phyloP scores from a whole-genome alignment of 2,888 invertebrate genomes.

The Hirtodrosophila histrioides region DNA sequence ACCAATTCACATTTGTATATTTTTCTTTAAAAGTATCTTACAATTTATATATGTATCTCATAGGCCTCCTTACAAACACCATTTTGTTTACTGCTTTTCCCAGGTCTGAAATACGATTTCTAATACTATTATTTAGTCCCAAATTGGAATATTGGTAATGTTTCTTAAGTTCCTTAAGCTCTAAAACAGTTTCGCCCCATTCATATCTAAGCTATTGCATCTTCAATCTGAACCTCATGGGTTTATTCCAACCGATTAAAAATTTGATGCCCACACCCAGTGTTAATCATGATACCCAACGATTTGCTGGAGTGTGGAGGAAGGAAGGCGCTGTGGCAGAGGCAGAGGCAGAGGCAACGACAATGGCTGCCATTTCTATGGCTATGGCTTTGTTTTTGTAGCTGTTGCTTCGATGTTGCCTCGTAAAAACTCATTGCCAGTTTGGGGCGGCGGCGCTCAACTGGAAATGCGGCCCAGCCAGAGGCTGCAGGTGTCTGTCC shows the following conservation, averaged over 20 bases:
- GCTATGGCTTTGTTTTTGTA: constrained; percentile 25
- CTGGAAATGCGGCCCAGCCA: constrained; percentile 71
- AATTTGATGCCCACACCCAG: constrained; percentile 9
- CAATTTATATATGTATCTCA: no score
- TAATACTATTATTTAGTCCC: no score
- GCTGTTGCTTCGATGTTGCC: constrained; percentile 32
- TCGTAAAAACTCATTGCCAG: constrained; percentile 65
- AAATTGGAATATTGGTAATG: no score
- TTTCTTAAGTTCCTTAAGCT: no score
- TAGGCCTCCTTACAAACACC: no score
- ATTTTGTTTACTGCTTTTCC: no score
- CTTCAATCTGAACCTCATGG: neutral
- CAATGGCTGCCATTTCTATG: constrained; percentile 47
- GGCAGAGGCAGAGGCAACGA: constrained; percentile 20
- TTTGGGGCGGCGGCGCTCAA: constrained; percentile 71
- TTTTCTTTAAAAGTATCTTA: no score
- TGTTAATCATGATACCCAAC: constrained; percentile 3
- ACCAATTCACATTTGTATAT: no score
- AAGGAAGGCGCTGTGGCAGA: neutral
- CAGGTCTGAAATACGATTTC: no score
- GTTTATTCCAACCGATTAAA: neutral
- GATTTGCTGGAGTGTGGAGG: constrained; percentile 3
- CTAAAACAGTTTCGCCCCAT: no score
- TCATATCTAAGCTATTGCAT: no score
- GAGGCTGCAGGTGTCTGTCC: constrained; percentile 69